Percentiles rank a stretch among this genome's conserved stretches.
These are phyloP conservation scores for Dryoscopus gambensis DNA, from an alignment of 2,113 vertebrate species.

Conservation along the genomic window DNA sequence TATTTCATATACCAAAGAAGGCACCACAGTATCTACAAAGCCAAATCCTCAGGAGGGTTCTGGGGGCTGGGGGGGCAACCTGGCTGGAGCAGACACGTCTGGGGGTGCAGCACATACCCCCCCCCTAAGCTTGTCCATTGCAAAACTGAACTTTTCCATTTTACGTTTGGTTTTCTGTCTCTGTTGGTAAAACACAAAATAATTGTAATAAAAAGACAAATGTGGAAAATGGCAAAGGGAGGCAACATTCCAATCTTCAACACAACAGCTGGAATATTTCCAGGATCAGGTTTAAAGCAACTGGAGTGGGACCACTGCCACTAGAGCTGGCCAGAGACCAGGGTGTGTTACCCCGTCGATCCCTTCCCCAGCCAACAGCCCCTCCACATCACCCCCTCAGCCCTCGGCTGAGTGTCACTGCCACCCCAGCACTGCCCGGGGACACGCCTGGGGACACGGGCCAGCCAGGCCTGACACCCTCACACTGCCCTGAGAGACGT, in stretches of 20 bases:
- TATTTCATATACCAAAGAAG: constrained; percentile 58
- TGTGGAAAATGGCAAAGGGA: not conserved
- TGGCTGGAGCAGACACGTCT: not conserved
- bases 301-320: not conserved
- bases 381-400: not conserved
- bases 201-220: not conserved
- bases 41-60: constrained; percentile 52
- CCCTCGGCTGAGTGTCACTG: constrained; percentile 12
- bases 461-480: not conserved
- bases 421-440: constrained; percentile 12
- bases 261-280: not conserved
- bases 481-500: not conserved
- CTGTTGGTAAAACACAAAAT: not conserved
- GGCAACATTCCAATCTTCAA: not conserved
- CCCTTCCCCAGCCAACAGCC: not conserved
- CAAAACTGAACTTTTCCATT: not conserved
- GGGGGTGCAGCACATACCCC: not conserved
- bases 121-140: not conserved
- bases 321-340: not conserved
- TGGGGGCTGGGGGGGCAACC: not conserved
- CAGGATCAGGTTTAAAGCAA: not conserved
- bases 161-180: constrained; percentile 12
- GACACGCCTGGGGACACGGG: constrained; percentile 1
- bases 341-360: accelerated
- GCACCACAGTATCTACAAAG: constrained; percentile 49